phyloP scores from a whole-genome alignment of 2,113 vertebrate genomes.

The Thunnus maccoyii region DNA sequence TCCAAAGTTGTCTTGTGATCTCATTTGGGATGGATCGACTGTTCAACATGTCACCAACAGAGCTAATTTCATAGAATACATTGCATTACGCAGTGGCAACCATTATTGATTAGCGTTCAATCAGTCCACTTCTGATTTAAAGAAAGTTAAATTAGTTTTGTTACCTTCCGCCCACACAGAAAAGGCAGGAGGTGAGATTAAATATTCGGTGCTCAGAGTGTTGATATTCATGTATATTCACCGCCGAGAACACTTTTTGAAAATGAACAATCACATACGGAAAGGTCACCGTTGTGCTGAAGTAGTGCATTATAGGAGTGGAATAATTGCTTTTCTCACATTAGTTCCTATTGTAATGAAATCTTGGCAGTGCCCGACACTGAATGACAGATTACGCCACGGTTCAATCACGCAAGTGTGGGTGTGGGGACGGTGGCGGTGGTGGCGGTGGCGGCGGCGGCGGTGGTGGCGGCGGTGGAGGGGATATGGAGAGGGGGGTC shows the following conservation, averaged over 20 bases:
- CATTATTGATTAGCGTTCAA: conserved; percentile 9
- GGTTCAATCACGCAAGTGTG: conserved; percentile 69
- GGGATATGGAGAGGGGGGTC: conserved; percentile 21
- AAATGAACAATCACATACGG: conserved; percentile 78
- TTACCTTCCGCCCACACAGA: conserved; percentile 27
- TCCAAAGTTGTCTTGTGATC: too few relatives aligned
- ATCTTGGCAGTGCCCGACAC: conserved; percentile 57
- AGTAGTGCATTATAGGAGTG: conserved; percentile 77
- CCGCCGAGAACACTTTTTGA: conserved; percentile 56
- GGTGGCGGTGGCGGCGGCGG: background rate
- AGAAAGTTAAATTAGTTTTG: conserved; percentile 53
- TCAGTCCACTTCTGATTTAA: conserved; percentile 14
- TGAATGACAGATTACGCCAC: conserved; percentile 77
- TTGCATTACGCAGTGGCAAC: background rate
- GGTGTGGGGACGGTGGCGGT: background rate
- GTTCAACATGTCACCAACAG: too few relatives aligned
- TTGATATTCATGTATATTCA: conserved; percentile 75
- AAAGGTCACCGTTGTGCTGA: conserved; percentile 80
- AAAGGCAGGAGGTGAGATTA: conserved; percentile 51
- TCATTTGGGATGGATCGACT: too few relatives aligned
- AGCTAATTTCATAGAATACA: too few relatives aligned
- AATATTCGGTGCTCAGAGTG: conserved; percentile 52
- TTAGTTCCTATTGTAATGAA: conserved; percentile 83
- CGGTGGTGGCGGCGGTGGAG: background rate
- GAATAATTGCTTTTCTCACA: conserved; percentile 84